Evolutionary conservation across 2,888 invertebrate species (phyloP), one percentile per base, ranked within the genome.

Genomic region (Dromius quadrimaculatus): DNA sequence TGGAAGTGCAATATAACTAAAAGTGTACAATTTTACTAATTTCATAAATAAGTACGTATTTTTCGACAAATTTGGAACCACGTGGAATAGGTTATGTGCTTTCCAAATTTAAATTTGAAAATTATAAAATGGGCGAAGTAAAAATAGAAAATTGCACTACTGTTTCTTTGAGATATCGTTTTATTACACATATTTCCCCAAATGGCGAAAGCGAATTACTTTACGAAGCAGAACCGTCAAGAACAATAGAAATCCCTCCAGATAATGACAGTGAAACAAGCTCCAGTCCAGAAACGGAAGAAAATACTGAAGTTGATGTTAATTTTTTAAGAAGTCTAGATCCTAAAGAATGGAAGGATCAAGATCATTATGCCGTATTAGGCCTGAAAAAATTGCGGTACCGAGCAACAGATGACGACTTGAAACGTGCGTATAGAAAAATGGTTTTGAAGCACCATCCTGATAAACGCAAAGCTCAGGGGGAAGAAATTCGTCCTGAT

Each of bases 311-410:
- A 73, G 92, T 92, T 76, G 92, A 95, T 82, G 88, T 94, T 5
- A 88, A 89, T 70, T 95, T 94, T 81, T 85, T 98, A 73, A 87
- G 93, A 74, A 93, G 93, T 72, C 84, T 98, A 74, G 95, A 98
- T 83, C 98, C 98, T 1, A 96, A 94, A 81, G 93, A 96, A 78
- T 98, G 97, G 97, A 98, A 97, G 85, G 90, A 94, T 77, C 98
- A 98, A 84, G 98, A 98, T 83, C 98, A 98, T 82, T 98, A 98
- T 83, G 92, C 92, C 34, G 97, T 99, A 11, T 85, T 99, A 72
- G 98, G 99, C 61, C 87, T 99, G 77, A 90, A 90, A 76, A 89
- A 90, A 73, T 83, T 92, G 61, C 88, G 99, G 71, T 89, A 90
- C 81, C 90, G 89, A 81, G 97, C 98, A 0, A 91, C 93, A 0